A percentile compares a stretch with the other conserved stretches of the same genome.
Evolutionary conservation across 2,888 invertebrate genomes (phyloP).

Genomic region (Drosophila gaucha): DNA sequence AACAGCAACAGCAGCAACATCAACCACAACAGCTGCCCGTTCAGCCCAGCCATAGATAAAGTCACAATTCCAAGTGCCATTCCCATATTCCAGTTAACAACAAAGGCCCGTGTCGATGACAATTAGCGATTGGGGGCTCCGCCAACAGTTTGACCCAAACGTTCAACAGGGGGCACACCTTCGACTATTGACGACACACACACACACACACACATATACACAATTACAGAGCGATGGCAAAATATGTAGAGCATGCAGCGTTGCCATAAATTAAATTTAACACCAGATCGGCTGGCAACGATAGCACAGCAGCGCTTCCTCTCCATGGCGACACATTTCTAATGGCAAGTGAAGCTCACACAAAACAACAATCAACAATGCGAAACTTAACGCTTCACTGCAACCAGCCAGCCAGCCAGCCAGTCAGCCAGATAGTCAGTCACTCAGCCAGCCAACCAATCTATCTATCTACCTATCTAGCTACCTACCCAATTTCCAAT

Average conservation of each 20-base stretch:
- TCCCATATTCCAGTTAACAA: conserved; percentile 63
- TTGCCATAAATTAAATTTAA: conserved; percentile 81
- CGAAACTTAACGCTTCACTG: conserved; percentile 73
- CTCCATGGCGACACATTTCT: conserved; percentile 59
- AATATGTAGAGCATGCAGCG: conserved; percentile 79
- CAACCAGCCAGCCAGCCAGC: conserved; percentile 18
- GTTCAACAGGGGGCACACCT: conserved; percentile 43
- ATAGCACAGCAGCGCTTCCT: conserved; percentile 48
- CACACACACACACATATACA: not conserved
- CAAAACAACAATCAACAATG: conserved; percentile 58
- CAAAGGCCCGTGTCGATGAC: conserved; percentile 76
- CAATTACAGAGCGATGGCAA: conserved; percentile 24
- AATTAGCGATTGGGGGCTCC: conserved; percentile 71
- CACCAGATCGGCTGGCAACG: conserved; percentile 71
- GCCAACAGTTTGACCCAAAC: conserved; percentile 48
- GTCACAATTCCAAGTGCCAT: conserved; percentile 47
- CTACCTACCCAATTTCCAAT: conserved; percentile 25
- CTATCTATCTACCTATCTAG: conserved; percentile 23
- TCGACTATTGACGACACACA: conserved; percentile 35
- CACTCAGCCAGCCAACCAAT: conserved; percentile 4
- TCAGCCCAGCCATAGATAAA: not conserved
- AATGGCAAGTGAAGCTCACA: conserved; percentile 74
- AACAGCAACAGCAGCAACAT: conserved; percentile 22
- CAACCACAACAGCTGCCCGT: conserved; percentile 28
- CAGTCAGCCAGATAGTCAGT: not conserved